These are phyloP conservation scores for Pyrrhosoma nymphula DNA, from an alignment of 2,888 invertebrate species.

Conservation along the genomic window DNA sequence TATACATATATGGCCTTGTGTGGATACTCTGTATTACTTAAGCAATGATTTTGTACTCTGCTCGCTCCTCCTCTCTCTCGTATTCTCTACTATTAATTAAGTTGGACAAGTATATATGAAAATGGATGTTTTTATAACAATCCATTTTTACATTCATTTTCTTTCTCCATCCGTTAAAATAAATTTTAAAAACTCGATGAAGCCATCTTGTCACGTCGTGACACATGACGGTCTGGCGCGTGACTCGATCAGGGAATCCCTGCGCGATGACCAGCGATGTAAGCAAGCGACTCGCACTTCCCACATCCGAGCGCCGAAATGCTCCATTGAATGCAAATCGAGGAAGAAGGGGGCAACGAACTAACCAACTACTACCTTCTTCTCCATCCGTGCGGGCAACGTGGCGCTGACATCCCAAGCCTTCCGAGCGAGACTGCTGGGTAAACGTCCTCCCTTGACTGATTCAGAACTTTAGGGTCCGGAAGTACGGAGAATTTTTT, in stretches of 20 bases:
- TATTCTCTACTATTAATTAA: no score
- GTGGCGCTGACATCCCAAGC: neutral
- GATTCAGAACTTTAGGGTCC: neutral
- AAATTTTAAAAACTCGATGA: neutral
- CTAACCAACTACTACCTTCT: neutral
- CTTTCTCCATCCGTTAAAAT: neutral
- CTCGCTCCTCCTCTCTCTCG: no score
- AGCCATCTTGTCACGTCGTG: neutral
- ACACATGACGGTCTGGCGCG: neutral
- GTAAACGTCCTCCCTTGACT: neutral
- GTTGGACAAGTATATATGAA: no score
- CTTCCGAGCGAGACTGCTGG: neutral
- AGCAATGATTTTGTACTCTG: no score
- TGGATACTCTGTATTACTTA: no score
- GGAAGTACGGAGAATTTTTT: neutral
- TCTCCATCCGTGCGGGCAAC: neutral
- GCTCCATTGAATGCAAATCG: neutral
- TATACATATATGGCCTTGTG: no score
- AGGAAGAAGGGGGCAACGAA: constrained; percentile 16
- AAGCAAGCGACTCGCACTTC: neutral
- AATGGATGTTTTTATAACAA: no score
- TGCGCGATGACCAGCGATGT: neutral
- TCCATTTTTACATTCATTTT: no score
- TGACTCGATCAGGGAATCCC: neutral
- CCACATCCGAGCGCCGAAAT: neutral